Percentiles rank a stretch among this genome's conserved stretches.
Conservation (phyloP, 2,113 vertebrate genomes). For the Zapus hudsonius region DNA sequence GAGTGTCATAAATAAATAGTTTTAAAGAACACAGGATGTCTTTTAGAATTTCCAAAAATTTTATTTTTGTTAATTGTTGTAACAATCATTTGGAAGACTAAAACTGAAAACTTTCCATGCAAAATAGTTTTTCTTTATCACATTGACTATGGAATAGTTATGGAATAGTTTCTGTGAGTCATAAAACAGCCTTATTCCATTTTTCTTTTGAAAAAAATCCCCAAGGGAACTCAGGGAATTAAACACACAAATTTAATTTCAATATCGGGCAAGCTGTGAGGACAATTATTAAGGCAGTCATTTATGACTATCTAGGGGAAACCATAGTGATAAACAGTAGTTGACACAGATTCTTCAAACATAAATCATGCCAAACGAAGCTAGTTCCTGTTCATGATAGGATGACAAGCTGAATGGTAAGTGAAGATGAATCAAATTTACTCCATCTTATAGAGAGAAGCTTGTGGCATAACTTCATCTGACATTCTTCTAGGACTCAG, state of each 20-base stretch:
- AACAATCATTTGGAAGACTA: slow-evolving; percentile 63
- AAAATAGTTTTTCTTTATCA: slow-evolving; percentile 70
- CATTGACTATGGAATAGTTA: slow-evolving; percentile 53
- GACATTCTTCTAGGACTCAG: slow-evolving; percentile 53
- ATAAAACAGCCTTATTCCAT: slow-evolving; percentile 61
- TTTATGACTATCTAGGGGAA: slow-evolving; percentile 73
- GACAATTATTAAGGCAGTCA: slow-evolving; percentile 76
- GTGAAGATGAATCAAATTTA: slow-evolving; percentile 61
- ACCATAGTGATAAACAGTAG: slow-evolving; percentile 71
- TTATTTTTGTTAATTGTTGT: slow-evolving; percentile 61
- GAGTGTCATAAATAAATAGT: slow-evolving; percentile 58
- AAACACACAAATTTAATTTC: slow-evolving; percentile 82
- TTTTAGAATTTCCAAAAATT: slow-evolving; percentile 55
- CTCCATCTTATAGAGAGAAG: slow-evolving; percentile 40
- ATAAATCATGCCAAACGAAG: slow-evolving; percentile 72
- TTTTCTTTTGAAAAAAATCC: slow-evolving; percentile 62
- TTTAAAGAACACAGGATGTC: slow-evolving; percentile 54
- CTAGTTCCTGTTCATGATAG: slow-evolving; percentile 56
- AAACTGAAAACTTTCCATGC: slow-evolving; percentile 47
- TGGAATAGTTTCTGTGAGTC: slow-evolving; percentile 62
- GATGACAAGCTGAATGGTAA: slow-evolving; percentile 54
- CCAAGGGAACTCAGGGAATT: slow-evolving; percentile 72
- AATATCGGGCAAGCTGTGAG: slow-evolving; percentile 78
- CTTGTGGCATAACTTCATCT: slow-evolving; percentile 48
- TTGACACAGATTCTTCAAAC: slow-evolving; percentile 68